phyloP scores from a whole-genome alignment of 2,113 vertebrate genomes.

The Notechis scutatus region DNA sequence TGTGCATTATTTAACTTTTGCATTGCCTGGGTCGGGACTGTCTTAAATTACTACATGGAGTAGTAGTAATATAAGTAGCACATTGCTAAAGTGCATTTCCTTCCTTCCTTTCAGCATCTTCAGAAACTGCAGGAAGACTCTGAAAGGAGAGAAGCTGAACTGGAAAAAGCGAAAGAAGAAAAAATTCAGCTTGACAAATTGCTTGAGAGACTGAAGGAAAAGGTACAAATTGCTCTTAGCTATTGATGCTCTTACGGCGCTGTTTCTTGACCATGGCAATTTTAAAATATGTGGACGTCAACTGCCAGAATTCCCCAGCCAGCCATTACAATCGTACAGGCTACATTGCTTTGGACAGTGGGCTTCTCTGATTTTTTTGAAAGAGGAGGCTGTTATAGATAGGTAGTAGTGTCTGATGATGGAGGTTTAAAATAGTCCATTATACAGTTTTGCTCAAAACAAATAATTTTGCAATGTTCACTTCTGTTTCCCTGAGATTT shows the following conservation, averaged over 20 bases:
- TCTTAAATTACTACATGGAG: not conserved
- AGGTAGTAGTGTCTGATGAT: not conserved
- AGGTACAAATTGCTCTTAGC: conserved; percentile 58
- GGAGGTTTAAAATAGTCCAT: not conserved
- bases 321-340: not conserved
- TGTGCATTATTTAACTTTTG: not conserved
- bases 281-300: not conserved
- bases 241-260: fast-evolving
- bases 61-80: not conserved
- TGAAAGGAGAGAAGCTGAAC: conserved; percentile 84
- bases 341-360: not conserved
- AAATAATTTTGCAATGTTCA: not conserved
- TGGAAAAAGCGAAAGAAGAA: conserved; percentile 86
- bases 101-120: conserved; percentile 79
- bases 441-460: not conserved
- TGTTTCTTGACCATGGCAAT: not conserved
- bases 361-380: not conserved
- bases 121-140: conserved; percentile 90
- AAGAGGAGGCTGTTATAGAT: not conserved
- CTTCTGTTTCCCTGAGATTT: not conserved
- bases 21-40: not conserved
- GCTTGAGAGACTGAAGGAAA: conserved; percentile 85
- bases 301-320: not conserved
- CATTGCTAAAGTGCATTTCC: not conserved
- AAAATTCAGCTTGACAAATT: conserved; percentile 84